A percentile compares a stretch with the other conserved stretches of the same genome.
These are phyloP conservation scores for Scaptomyza polygonia DNA, from an alignment of 2,888 invertebrate genomes.

Conservation along the genomic window DNA sequence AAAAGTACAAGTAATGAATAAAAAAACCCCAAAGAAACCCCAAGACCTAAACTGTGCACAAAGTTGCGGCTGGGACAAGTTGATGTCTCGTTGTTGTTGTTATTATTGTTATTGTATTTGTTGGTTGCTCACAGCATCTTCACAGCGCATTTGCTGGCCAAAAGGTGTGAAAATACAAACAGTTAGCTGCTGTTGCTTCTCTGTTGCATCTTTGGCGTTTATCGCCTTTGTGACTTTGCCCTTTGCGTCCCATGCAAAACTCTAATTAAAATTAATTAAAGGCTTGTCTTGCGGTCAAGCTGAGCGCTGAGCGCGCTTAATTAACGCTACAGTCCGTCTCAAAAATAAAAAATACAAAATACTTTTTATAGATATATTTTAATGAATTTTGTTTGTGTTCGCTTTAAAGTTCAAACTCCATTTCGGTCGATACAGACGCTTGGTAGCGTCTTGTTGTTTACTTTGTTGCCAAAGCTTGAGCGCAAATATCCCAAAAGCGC, in stretches of 20 bases:
- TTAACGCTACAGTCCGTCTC: conserved; percentile 51
- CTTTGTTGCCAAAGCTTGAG: conserved; percentile 45
- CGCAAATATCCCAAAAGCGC: conserved; percentile 73
- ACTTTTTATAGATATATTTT: conserved; percentile 22
- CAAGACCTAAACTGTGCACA: conserved; percentile 49
- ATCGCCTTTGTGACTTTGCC: conserved; percentile 44
- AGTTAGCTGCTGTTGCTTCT: conserved; percentile 53
- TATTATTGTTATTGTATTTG: conserved; percentile 12
- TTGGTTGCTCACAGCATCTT: conserved; percentile 44
- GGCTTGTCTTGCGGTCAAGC: conserved; percentile 68
- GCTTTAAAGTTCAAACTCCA: conserved; percentile 53
- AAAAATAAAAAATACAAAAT: conserved; percentile 17
- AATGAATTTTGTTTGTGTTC: conserved; percentile 56
- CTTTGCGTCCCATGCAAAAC: conserved; percentile 46
- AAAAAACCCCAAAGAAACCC: conserved; percentile 20
- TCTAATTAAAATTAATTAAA: conserved; percentile 79
- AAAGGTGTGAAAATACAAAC: conserved; percentile 79
- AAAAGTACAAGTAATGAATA: no score
- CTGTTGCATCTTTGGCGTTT: conserved; percentile 63
- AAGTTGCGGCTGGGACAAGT: conserved; percentile 47
- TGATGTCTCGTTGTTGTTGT: conserved; percentile 35
- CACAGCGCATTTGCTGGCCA: conserved; percentile 74
- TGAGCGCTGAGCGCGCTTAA: conserved; percentile 54
- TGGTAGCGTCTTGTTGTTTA: conserved; percentile 31
- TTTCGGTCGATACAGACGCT: conserved; percentile 7